Evolutionary conservation across 2,888 invertebrate species (phyloP).

Genomic region (Euzophera pinguis): DNA sequence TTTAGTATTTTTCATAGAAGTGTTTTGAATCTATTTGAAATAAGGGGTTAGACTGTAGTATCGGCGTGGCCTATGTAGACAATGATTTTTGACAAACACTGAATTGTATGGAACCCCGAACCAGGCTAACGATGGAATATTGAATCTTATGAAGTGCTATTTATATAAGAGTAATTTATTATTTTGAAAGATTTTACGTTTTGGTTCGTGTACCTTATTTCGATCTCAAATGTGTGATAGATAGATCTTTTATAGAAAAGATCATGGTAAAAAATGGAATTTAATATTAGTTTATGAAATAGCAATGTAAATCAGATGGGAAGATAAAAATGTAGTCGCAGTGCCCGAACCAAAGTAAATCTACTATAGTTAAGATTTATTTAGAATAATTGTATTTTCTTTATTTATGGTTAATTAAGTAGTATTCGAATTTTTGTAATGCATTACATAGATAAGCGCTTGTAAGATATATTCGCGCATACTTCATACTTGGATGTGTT

Average conservation of each 20-base stretch:
- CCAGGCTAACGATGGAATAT: background rate
- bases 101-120: background rate
- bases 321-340: background rate
- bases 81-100: background rate
- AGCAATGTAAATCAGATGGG: background rate
- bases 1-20: background rate
- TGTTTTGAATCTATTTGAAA: background rate
- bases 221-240: background rate
- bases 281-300: background rate
- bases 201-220: background rate
- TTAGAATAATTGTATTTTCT: constrained; percentile 9
- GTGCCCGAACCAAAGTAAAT: background rate
- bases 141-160: constrained; percentile 13
- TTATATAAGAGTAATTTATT: constrained; percentile 13
- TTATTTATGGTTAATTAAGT: constrained; percentile 19
- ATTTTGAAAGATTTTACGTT: background rate
- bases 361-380: background rate
- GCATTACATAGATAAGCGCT: constrained; percentile 26
- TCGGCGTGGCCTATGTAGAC: background rate
- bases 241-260: background rate
- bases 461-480: constrained; percentile 46
- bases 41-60: background rate
- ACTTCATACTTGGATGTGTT: background rate
- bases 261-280: background rate
- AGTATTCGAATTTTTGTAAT: constrained; percentile 34